phyloP scores from a whole-genome alignment of 2,113 vertebrate genomes.

The Lampris megalopsis region DNA sequence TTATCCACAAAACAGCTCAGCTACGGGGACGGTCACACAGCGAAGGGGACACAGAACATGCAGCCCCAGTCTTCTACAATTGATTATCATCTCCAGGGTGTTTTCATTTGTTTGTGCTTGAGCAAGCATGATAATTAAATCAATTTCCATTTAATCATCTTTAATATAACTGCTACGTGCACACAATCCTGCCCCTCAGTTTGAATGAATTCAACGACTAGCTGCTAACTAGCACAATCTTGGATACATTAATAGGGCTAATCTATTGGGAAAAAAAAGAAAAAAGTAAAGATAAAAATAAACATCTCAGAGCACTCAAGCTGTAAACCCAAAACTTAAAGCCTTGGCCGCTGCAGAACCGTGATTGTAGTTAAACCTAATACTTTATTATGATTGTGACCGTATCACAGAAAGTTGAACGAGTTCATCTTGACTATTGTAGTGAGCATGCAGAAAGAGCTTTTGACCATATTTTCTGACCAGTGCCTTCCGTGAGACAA shows the following conservation, averaged over 20 bases:
- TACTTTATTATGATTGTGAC: no score
- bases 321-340: background rate
- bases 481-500: background rate
- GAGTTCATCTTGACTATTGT: no score
- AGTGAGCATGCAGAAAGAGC: no score
- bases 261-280: background rate
- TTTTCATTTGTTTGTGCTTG: conserved; percentile 23
- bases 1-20: background rate
- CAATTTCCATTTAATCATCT: conserved; percentile 14
- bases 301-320: background rate
- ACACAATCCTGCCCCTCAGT: background rate
- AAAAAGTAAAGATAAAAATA: no score
- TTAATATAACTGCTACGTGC: conserved; percentile 3
- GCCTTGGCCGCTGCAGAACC: no score
- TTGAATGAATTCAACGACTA: conserved; percentile 1
- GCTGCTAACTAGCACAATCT: conserved; percentile 8
- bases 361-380: no score
- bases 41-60: background rate
- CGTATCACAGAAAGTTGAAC: no score
- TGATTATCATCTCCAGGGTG: conserved; percentile 28
- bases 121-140: conserved; percentile 21
- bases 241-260: background rate
- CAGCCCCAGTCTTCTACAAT: background rate
- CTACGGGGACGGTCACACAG: background rate
- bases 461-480: no score